These are phyloP conservation scores for Petromus typicus DNA, from an alignment of 2,113 vertebrate species.

Conservation along the genomic window DNA sequence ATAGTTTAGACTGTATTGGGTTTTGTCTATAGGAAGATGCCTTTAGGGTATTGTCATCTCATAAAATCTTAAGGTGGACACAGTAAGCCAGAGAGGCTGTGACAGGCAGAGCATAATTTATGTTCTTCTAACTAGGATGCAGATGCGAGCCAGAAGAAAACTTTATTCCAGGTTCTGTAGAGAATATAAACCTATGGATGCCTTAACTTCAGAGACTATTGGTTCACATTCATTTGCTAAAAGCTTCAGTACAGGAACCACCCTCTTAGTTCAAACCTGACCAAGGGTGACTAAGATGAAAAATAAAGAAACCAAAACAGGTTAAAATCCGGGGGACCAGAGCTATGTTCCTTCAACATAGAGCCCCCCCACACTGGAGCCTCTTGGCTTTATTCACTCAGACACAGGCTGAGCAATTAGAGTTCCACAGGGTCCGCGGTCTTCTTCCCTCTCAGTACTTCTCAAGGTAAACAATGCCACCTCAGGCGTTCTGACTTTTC, in stretches of 20 bases:
- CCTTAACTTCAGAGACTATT: neutral
- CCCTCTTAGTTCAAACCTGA: too few species aligned
- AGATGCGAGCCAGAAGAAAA: neutral
- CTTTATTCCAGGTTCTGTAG: neutral
- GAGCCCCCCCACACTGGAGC: too few species aligned
- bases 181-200: neutral
- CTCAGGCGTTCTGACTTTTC: too few species aligned
- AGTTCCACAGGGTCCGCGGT: too few species aligned
- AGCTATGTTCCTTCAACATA: too few species aligned
- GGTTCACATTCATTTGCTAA: neutral
- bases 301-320: too few species aligned
- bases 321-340: too few species aligned
- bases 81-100: neutral
- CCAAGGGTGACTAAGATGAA: too few species aligned
- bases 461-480: too few species aligned
- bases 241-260: neutral
- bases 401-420: too few species aligned
- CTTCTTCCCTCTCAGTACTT: too few species aligned
- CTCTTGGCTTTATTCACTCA: too few species aligned
- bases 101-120: conserved; percentile 43
- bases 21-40: neutral
- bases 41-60: neutral
- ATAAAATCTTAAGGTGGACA: neutral
- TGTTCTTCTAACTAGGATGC: conserved; percentile 36
- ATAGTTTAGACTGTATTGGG: neutral